Evolutionary conservation across 2,113 vertebrate species (phyloP), one percentile per base, ranked within the genome.

Genomic region (Ibidorhyncha struthersii): DNA sequence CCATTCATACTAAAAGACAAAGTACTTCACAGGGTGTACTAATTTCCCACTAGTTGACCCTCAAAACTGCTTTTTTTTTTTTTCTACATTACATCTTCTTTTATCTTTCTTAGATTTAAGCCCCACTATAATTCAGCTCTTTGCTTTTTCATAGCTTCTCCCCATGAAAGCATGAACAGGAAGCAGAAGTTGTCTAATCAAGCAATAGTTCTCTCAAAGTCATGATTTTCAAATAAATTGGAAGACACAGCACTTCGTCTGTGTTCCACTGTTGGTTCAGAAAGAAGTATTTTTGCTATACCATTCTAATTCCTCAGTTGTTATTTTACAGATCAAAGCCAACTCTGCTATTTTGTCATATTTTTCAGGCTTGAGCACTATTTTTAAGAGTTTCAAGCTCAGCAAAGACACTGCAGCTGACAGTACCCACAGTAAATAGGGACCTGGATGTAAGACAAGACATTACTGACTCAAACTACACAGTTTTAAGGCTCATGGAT

Each of bases 21-120:
- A 71, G 18, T 7, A 23, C 4, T 70, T 52, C 16, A 47, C 20
- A 47, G 17, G 10, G 6, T 0, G 0, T 21, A 20, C 27, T 32
- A 30, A 27, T 11, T 77, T 87, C 27, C 34, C 18, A 36, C 11
- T 14, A 29, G 9, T 0, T 78, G 36, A 34, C 20, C 9, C 45
- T 62, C 11, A 58, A 83, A 73, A 34, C 5, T 25, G 14, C 3
- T 15, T n/a, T 40, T n/a, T 79, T 71, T 77, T 6, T 56, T n/a
- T 70, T 66, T 72, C 4, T 13, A 65, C 6, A 32, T 34, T 49
- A 27, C 1, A n/a, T 41, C 7, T 25, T 49, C 14, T 69, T 86
- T 83, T 34, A n/a, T n/a, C 41, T 59, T 45, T 59, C 47, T 56
- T n/a, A 50, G 34, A 27, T 49, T 30, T 38, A 79, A 88, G 21